These are phyloP conservation scores for Hemibagrus wyckioides DNA, from an alignment of 2,113 vertebrate species.

Conservation along the genomic window DNA sequence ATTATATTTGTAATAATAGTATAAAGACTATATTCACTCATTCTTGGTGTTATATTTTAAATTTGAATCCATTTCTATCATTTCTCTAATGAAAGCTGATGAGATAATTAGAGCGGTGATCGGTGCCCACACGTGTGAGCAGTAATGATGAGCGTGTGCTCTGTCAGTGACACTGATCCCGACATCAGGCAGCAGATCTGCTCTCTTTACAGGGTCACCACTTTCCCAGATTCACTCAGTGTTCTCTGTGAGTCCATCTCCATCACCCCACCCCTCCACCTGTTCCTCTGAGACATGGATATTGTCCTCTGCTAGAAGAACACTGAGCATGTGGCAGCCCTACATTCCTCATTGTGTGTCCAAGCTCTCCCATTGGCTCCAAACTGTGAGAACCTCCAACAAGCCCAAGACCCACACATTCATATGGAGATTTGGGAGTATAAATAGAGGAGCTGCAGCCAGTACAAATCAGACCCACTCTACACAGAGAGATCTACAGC, in stretches of 20 bases:
- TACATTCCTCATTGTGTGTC: constrained; percentile 43
- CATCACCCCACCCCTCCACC: constrained; percentile 59
- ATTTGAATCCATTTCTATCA: background rate
- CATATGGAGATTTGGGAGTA: constrained; percentile 72
- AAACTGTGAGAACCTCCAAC: constrained; percentile 19
- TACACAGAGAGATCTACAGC: constrained; percentile 62
- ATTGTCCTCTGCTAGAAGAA: too few species aligned
- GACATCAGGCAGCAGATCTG: too few species aligned
- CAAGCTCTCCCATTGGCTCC: too few species aligned
- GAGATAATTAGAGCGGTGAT: background rate
- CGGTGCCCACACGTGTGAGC: background rate
- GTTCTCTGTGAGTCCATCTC: constrained; percentile 37
- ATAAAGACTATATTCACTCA: background rate
- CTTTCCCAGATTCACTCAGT: constrained; percentile 49
- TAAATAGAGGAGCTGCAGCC: constrained; percentile 68
- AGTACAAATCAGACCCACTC: constrained; percentile 63
- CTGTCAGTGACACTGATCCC: background rate
- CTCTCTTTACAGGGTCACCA: constrained; percentile 32
- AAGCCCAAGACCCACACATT: constrained; percentile 69
- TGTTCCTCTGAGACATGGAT: constrained; percentile 54
- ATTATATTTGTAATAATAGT: background rate
- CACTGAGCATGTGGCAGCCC: constrained; percentile 23
- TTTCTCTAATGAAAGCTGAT: background rate
- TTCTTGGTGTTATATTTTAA: background rate
- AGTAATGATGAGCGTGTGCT: constrained; percentile 33